Percentiles rank a stretch among this genome's conserved stretches.
Evolutionary conservation across 2,888 invertebrate species (phyloP).

Genomic region (Bursaphelenchus okinawaensis): DNA sequence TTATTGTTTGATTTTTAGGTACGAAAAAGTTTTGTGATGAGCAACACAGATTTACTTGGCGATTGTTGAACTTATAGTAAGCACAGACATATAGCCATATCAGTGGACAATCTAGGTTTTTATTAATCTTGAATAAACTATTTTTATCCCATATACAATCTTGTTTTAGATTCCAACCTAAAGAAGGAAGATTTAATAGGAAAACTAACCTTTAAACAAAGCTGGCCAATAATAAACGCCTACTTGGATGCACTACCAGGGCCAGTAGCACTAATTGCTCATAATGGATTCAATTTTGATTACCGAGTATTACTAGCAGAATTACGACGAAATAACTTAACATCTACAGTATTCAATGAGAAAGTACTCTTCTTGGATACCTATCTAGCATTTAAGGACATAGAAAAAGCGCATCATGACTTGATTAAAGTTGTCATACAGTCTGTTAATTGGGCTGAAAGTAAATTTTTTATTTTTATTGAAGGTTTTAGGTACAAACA

Average conservation of each 20-base stretch:
- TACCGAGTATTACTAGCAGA: slow-evolving; percentile 44
- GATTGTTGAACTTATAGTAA: not conserved
- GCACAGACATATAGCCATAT: too few relatives aligned
- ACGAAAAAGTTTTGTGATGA: too few relatives aligned
- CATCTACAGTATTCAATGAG: slow-evolving; percentile 26
- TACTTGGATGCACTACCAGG: slow-evolving; percentile 35
- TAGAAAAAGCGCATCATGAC: slow-evolving; percentile 32
- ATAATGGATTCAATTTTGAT: slow-evolving; percentile 41
- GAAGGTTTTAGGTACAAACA: too few relatives aligned
- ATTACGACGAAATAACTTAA: slow-evolving; percentile 28
- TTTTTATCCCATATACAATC: too few relatives aligned
- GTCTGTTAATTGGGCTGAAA: slow-evolving; percentile 26
- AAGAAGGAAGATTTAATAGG: not conserved
- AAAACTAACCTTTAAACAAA: slow-evolving; percentile 14
- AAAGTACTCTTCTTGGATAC: slow-evolving; percentile 41
- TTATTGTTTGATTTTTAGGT: too few relatives aligned
- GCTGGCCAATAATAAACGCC: slow-evolving; percentile 37
- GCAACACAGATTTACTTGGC: slow-evolving; percentile 10
- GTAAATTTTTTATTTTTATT: too few relatives aligned
- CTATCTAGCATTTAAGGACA: slow-evolving; percentile 30
- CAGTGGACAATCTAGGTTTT: too few relatives aligned
- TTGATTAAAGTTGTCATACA: slow-evolving; percentile 12
- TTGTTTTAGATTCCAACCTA: not conserved
- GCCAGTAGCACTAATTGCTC: slow-evolving; percentile 33
- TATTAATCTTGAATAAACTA: too few relatives aligned